Conservation (phyloP, 2,888 invertebrate genomes). For the Meandrusa payeni region DNA sequence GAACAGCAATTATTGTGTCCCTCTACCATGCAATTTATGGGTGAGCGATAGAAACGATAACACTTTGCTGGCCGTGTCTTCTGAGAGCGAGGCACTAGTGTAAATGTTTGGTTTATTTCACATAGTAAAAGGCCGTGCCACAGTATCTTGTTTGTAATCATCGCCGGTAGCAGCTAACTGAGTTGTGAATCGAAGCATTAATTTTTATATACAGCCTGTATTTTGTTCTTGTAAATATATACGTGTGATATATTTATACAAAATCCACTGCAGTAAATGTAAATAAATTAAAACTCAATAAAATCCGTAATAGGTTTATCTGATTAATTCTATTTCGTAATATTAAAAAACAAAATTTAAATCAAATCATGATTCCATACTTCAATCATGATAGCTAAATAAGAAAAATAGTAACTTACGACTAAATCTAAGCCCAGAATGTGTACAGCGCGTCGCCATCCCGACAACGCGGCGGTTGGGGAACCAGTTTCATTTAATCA, state of each 20-base stretch:
- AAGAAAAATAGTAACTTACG: no score
- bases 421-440: conserved; percentile 42
- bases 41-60: conserved; percentile 18
- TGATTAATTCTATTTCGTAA: no score
- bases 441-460: conserved; percentile 51
- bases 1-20: conserved; percentile 22
- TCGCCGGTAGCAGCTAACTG: background rate
- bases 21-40: conserved; percentile 22
- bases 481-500: conserved; percentile 78
- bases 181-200: background rate
- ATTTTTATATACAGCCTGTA: background rate
- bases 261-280: no score
- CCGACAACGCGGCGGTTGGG: conserved; percentile 36
- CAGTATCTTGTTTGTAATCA: conserved; percentile 2
- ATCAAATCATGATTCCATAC: no score
- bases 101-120: conserved; percentile 2
- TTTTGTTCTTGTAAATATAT: background rate
- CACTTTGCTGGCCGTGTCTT: background rate
- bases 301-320: no score
- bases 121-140: conserved; percentile 11
- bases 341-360: no score
- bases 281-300: no score
- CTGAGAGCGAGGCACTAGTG: background rate
- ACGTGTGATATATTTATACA: no score
- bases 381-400: no score